Evolutionary conservation across 2,888 invertebrate genomes (phyloP), one percentile per base, ranked within the genome.

Genomic region (Dolichomitus sp.): DNA sequence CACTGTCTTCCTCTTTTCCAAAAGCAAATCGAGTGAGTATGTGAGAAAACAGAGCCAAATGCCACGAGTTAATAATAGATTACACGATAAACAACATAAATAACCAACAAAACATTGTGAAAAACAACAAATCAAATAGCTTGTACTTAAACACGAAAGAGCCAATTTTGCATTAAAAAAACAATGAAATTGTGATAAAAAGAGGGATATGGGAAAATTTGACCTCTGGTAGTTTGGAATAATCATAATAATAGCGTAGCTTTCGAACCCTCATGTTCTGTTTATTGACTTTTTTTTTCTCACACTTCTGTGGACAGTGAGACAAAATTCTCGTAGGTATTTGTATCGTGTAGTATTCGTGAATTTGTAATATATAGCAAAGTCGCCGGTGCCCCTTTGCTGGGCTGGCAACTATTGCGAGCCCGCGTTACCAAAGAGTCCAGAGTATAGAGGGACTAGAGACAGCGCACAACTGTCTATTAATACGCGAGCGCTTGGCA

Each of bases 401-500:
- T 54, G n/a, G 23, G 30, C 59, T 52, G 73, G 33, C 63, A 66
- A 78, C 73, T 78, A 78, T 77, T 45, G 63, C 63, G 59, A 75
- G 74, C 23, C 72, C 57, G 69, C 77, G 76, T 61, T 37, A 80
- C 81, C 76, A 75, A 72, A 80, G 76, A 75, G 74, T 78, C 76
- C 76, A 76, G 76, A 72, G 75, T 40, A 30, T 54, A 17, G 54
- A 42, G 75, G 33, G 63, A 84, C 75, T 70, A 79, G 70, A 73
- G 74, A 80, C 69, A 69, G 80, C 82, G 69, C 78, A 79, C 75
- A 82, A 74, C 78, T 82, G 76, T 85, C 86, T 86, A 86, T 86
- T 86, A 85, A 86, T 86, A 86, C 77, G n/a, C 84, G 52, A 23
- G 59, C 66, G 81, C 78, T 86, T 85, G 86, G 86, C 86, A 86